Conservation (phyloP, 2,888 invertebrate genomes). For the Amiota mariae region DNA sequence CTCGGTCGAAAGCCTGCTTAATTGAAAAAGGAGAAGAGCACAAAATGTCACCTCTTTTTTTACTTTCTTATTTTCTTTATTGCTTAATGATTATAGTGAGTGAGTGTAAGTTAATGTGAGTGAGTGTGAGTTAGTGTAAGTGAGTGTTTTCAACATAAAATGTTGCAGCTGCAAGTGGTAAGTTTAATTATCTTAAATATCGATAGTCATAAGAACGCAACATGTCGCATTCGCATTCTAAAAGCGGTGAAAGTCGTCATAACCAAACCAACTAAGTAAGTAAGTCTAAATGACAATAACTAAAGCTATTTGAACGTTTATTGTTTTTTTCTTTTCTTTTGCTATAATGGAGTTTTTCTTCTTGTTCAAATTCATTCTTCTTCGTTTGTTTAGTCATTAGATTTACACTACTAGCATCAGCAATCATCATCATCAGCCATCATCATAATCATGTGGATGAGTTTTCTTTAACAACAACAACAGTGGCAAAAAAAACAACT, state of each 20-base stretch:
- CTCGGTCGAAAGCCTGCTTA: no score
- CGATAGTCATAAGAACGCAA: background rate
- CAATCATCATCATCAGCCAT: no score
- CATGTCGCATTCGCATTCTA: background rate
- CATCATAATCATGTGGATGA: background rate
- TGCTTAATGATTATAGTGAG: no score
- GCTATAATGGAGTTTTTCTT: background rate
- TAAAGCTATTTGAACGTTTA: background rate
- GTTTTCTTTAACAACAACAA: no score
- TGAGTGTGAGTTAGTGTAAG: background rate
- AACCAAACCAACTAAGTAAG: background rate
- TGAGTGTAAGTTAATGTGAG: background rate
- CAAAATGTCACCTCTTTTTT: no score
- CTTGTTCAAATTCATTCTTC: no score
- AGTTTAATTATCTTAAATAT: background rate
- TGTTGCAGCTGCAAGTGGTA: constrained; percentile 1
- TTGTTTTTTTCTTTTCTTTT: background rate
- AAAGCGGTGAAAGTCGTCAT: constrained; percentile 20
- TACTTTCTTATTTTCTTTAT: no score
- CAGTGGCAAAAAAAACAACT: background rate
- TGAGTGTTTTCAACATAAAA: background rate
- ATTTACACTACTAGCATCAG: no score
- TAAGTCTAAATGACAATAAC: background rate
- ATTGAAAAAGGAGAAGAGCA: no score
- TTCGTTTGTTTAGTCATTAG: no score